A percentile compares a stretch with the other conserved stretches of the same genome.
Evolutionary conservation across 2,888 invertebrate genomes (phyloP).

Genomic region (Erebia ligea): DNA sequence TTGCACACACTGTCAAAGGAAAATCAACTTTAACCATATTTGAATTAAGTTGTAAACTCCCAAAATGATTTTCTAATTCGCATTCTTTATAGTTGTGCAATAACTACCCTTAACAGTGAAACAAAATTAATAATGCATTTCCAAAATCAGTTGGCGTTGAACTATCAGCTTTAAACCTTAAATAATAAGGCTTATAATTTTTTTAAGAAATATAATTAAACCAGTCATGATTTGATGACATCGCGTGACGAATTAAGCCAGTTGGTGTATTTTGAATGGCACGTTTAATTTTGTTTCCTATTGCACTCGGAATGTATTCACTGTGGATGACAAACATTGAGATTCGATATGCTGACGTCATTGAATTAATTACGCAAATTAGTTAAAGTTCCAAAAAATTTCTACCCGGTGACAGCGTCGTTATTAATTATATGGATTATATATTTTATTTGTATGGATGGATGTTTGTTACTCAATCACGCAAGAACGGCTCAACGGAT

Average conservation of each 20-base stretch:
- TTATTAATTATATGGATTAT: too few relatives aligned
- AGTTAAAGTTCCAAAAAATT: too few relatives aligned
- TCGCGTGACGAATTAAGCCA: slow-evolving; percentile 67
- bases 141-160: slow-evolving; percentile 23
- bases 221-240: slow-evolving; percentile 44
- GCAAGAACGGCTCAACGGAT: too few relatives aligned
- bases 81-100: slow-evolving; percentile 30
- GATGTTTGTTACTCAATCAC: too few relatives aligned
- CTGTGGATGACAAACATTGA: slow-evolving; percentile 26
- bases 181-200: neutral
- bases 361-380: slow-evolving; percentile 59
- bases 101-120: slow-evolving; percentile 31
- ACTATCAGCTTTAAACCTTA: slow-evolving; percentile 24
- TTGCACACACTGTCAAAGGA: neutral
- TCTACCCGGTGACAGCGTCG: too few relatives aligned
- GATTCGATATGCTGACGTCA: slow-evolving; percentile 70
- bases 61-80: neutral
- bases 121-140: slow-evolving; percentile 40
- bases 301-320: slow-evolving; percentile 60
- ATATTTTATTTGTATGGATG: too few relatives aligned
- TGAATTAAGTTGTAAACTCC: slow-evolving; percentile 25
- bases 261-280: slow-evolving; percentile 75
- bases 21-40: neutral
- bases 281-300: slow-evolving; percentile 79
- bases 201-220: neutral